Conservation (phyloP, 2,797 vertebrate genomes). For the Chelidonichthys spinosus region DNA sequence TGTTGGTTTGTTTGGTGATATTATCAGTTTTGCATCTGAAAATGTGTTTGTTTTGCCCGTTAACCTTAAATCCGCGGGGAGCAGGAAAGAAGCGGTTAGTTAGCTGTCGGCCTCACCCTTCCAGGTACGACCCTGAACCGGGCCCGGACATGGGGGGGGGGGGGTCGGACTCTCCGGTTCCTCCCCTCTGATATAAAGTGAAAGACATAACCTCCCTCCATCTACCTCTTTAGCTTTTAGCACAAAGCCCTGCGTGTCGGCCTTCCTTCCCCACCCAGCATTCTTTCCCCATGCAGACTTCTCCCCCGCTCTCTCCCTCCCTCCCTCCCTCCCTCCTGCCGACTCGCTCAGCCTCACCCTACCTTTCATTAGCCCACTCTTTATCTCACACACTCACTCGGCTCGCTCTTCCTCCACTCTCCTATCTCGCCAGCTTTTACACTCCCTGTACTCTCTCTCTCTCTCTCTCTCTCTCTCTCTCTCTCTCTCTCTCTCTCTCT, state of each 20-base stretch:
- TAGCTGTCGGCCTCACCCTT: slow-evolving; percentile 48
- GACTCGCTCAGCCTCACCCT: slow-evolving; percentile 78
- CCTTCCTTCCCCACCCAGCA: slow-evolving; percentile 92
- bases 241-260: slow-evolving; percentile 87
- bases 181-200: slow-evolving; percentile 56
- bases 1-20: no score
- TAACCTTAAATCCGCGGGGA: no score
- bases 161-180: slow-evolving; percentile 60
- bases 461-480: slow-evolving; percentile 38
- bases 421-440: slow-evolving; percentile 66
- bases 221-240: slow-evolving; percentile 82
- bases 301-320: slow-evolving; percentile 70
- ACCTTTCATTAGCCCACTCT: slow-evolving; percentile 83
- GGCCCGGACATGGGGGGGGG: not conserved
- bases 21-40: no score
- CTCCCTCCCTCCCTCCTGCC: slow-evolving; percentile 73
- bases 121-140: slow-evolving; percentile 46
- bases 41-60: no score
- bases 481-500: slow-evolving; percentile 6
- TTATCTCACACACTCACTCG: slow-evolving; percentile 76
- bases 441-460: slow-evolving; percentile 43
- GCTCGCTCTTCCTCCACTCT: slow-evolving; percentile 64
- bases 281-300: slow-evolving; percentile 89
- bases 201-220: slow-evolving; percentile 67
- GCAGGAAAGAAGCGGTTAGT: no score